These are phyloP conservation scores for Chunga burmeisteri DNA, from an alignment of 2,113 vertebrate species.

Conservation along the genomic window DNA sequence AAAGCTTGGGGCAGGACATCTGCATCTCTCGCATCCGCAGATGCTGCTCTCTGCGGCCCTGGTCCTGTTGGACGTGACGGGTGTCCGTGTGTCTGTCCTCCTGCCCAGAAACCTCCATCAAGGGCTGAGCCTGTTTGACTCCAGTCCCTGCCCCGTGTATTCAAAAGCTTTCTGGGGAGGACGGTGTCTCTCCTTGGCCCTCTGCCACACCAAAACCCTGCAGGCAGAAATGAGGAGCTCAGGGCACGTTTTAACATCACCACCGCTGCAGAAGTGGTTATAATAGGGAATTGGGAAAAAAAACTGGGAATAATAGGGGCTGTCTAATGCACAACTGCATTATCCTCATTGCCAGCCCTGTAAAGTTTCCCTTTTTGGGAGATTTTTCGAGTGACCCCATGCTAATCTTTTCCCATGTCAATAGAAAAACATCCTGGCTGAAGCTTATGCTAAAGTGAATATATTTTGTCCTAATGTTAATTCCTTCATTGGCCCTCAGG, in stretches of 20 bases:
- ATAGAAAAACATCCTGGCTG: background rate
- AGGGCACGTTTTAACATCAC: background rate
- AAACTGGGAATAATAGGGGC: rapidly evolving
- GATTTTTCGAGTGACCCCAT: background rate
- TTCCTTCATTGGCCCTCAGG: background rate
- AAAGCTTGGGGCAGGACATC: background rate
- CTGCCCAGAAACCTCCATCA: background rate
- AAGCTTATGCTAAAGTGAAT: background rate
- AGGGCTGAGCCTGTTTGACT: background rate
- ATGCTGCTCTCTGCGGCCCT: rapidly evolving
- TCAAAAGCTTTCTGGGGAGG: background rate
- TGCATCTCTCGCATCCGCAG: rapidly evolving
- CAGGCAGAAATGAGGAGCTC: background rate
- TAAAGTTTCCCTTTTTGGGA: background rate
- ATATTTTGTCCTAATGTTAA: background rate
- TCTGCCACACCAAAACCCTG: background rate
- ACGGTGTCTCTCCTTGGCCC: rapidly evolving
- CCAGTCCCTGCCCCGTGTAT: background rate
- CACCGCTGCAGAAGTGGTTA: background rate
- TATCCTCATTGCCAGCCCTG: background rate
- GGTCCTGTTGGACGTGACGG: rapidly evolving
- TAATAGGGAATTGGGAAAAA: no score
- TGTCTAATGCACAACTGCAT: background rate
- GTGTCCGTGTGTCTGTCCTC: background rate
- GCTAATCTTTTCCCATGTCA: background rate